A percentile compares a stretch with the other conserved stretches of the same genome.
Evolutionary conservation across 2,888 invertebrate species (phyloP).

Genomic region (Athrips mouffetella): DNA sequence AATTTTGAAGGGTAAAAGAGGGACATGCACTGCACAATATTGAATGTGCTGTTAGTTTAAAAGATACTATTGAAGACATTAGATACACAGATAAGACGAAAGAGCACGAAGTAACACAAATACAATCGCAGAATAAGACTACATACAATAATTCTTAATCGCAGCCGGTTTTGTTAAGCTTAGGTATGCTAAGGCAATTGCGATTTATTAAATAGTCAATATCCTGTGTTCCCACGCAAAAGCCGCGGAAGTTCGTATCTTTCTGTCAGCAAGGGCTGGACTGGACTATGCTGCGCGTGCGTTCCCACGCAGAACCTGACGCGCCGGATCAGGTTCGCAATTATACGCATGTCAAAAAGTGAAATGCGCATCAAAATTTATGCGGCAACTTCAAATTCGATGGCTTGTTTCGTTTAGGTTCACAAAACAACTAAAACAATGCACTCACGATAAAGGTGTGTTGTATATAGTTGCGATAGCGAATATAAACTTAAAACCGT

Average conservation of each 20-base stretch:
- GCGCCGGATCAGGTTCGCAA: conserved; percentile 26
- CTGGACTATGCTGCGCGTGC: conserved; percentile 17
- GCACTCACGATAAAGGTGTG: neutral
- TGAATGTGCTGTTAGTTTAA: no score
- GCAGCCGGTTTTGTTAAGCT: neutral
- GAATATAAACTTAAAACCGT: conserved; percentile 5
- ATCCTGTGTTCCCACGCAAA: conserved; percentile 48
- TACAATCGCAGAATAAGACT: neutral
- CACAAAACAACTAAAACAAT: neutral
- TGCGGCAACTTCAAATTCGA: neutral
- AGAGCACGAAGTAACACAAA: neutral
- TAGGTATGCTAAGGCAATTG: conserved; percentile 5
- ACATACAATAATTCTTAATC: conserved; percentile 10
- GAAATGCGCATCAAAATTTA: conserved; percentile 13
- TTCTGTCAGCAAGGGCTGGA: conserved; percentile 30
- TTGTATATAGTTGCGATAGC: conserved; percentile 2
- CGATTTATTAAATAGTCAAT: conserved; percentile 34
- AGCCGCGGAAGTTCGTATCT: conserved; percentile 48
- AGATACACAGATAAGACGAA: no score
- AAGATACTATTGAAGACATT: no score
- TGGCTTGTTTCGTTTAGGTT: neutral
- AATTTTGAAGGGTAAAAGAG: no score
- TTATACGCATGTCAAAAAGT: conserved; percentile 26
- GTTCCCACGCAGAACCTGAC: conserved; percentile 23
- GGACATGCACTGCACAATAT: no score